Conservation (phyloP, 2,797 vertebrate species). For the Octomys mimax region DNA sequence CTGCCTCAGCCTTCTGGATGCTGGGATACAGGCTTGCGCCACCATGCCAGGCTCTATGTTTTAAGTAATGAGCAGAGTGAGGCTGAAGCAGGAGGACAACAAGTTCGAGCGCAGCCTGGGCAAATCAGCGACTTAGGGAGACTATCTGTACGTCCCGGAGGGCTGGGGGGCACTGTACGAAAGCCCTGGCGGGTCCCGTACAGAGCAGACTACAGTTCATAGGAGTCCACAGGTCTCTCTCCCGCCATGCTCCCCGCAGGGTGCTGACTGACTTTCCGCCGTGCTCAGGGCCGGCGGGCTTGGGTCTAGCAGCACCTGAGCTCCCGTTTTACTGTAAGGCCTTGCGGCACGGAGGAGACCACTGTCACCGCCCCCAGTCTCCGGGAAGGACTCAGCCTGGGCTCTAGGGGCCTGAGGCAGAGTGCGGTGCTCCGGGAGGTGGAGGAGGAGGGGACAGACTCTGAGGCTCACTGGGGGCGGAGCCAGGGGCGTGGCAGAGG, state of each 20-base stretch:
- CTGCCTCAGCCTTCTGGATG: background rate
- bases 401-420: too few species aligned
- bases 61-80: background rate
- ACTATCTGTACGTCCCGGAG: background rate
- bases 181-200: background rate
- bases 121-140: background rate
- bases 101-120: background rate
- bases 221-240: too few species aligned
- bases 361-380: too few species aligned
- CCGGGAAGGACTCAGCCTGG: too few species aligned
- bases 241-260: too few species aligned
- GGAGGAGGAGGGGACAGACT: too few species aligned
- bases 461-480: too few species aligned
- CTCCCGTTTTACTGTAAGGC: background rate
- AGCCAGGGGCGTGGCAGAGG: too few species aligned
- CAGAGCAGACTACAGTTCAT: background rate
- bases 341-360: background rate
- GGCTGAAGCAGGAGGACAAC: background rate
- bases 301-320: background rate
- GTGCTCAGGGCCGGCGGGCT: too few species aligned
- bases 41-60: background rate
- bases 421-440: too few species aligned
- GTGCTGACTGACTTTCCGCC: too few species aligned
- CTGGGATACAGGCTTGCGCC: background rate
- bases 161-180: background rate